Base-by-base conservation (phyloP, 92 coral and sea anemone species). In the Siderastrea radians region DNA sequence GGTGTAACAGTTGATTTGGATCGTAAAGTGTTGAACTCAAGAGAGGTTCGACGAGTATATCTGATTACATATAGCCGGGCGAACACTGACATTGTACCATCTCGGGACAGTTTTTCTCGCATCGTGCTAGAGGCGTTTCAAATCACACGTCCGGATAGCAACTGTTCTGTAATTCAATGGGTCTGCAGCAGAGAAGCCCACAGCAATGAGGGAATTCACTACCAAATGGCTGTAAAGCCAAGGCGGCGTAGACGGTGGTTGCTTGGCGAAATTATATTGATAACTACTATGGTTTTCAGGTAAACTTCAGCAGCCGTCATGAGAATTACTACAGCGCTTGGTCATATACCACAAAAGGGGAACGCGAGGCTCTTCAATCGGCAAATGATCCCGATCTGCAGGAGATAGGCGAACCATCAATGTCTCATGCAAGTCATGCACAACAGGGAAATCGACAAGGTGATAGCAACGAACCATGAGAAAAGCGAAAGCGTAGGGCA, bases 301-400 rank as follows among this genome's bases (percentile, higher is more conserved):
- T 83, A 50, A 70, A 83, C 46, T 83, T 83, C 47, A 68, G 78
- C 54, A 72, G 17, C 45, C 49, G 44, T 3, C 87, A 83, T 55
- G 54, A n/a, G 51, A 83, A 83, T 55, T 70, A 83, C 19, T 86
- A 86, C 63, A 60, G 83, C 17, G 90, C 84, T 0, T 81, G 93
- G 93, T 72, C 50, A 49, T 90, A 80, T n/a, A 76, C 90, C 8
- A 90, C 90, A 2, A 90, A 85, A 47, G 90, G 85, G 51, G 93
- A n/a, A 90, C 48, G 38, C 9, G 11, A 4, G 43, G 26, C 85
- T 67, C 55, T 10, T 90, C 73, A 90, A 50, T 90, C 93, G 8
- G 59, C 15, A 15, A 60, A 51, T 46, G 90, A 90, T 58, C 93
- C 90, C 19, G 81, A 90, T 46, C 66, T 90, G 11, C 63, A 7